Evolutionary conservation across 2,888 invertebrate species (phyloP), one percentile per base, ranked within the genome.

Genomic region (Zygogramma bicolorata): DNA sequence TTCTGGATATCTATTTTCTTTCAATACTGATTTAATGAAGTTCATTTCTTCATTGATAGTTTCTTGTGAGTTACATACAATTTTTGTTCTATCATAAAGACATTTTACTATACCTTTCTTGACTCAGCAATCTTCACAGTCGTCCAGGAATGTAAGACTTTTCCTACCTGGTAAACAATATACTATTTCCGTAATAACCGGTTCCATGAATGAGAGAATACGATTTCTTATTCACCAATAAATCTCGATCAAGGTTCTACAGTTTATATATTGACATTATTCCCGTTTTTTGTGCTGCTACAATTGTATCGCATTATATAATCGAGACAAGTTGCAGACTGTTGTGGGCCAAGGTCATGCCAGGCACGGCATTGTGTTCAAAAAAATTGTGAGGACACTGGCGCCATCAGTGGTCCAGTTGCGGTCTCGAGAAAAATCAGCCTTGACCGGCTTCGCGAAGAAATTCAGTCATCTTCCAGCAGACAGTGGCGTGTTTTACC

Each of bases 331-430:
- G 61, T 25, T 61, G 42, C 46, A 27, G 68, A 61, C 65, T 42
- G 42, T 63, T 63, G 40, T 68, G 20, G 71, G 71, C 71, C 60
- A 71, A 71, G 71, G 71, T 71, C 71, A 58, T 29, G 25, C 25
- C 15, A 25, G 27, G n/a, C 27, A 25, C 25, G 53, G 53, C 27
- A 53, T 71, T 66, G 58, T 60, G 53, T 53, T 34, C 31, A 7
- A 58, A 58, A 62, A 57, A 66, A 66, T 61, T 4, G n/a, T n/a
- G 42, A 20, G 40, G 61, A 57, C 58, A 63, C 22, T 58, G 63
- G 67, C 68, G 67, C 63, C 67, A 59, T 20, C 46, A 38, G n/a
- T n/a, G n/a, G 60, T 71, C 68, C 67, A 46, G 22, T 63, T 65
- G 60, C 42, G 68, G 58, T 34, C 40, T 49, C 20, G 53, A 53